Evolutionary conservation across 2,797 vertebrate species (phyloP), one percentile per base, ranked within the genome.

Genomic region (Hyperoplus lanceolatus): DNA sequence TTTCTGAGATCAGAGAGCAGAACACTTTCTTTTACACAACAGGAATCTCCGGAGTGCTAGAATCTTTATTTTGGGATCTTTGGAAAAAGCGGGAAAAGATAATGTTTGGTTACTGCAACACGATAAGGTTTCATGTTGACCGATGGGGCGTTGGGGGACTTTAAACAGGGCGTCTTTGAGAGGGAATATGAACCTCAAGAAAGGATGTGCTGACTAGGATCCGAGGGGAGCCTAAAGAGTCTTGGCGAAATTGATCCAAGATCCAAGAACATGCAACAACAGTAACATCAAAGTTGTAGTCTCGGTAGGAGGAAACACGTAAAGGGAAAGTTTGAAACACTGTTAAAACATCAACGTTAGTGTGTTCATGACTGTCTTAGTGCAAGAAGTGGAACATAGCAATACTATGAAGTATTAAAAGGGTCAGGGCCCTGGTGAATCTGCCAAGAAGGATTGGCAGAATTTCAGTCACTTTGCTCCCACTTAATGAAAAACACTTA

Each of bases 81-180:
- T 69, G 66, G 73, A 87, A 78, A 42, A 6, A 62, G 65, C 8
- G 60, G 55, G 82, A 83, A 87, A 84, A 21, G 21, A 80, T 79
- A 87, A 91, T 83, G 82, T 91, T 91, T 92, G 75, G 55, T 64
- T 86, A 42, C 59, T 83, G 80, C 63, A 86, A 90, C 46, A 80
- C 57, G 83, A 91, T 88, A 84, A 89, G 73, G 85, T 76, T 87
- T 78, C 4, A 41, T 86, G 86, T 88, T 89, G 74, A 89, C 75
- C 64, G 29, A 16, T 50, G 68, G 21, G 65, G 46, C 59, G 76
- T 67, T 41, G 58, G 64, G 83, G 72, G 64, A 39, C 50, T 69
- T 58, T 75, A 57, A 83, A 54, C 10, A 8, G 62, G 57, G 11
- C 21, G 49, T n/a, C 11, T 64, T 61, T 71, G 29, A 79, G 61